A percentile compares a stretch with the other conserved stretches of the same genome.
phyloP scores from a whole-genome alignment of 2,113 vertebrate species.

The Taurulus bubalis region DNA sequence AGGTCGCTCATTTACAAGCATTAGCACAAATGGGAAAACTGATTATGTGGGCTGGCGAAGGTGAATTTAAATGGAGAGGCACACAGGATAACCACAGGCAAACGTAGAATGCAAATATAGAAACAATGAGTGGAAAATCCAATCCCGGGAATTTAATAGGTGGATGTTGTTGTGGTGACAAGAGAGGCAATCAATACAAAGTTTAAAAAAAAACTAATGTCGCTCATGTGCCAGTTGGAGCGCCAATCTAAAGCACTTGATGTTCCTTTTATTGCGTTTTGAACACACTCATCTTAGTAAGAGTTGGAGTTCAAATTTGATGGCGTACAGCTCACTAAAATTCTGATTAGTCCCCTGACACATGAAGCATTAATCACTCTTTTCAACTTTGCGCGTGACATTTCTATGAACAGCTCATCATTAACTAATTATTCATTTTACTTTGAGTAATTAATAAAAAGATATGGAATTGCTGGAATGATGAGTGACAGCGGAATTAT shows the following conservation, averaged over 20 bases:
- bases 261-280: background rate
- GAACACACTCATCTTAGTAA: constrained; percentile 18
- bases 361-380: constrained; percentile 56
- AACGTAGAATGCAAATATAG: constrained; percentile 52
- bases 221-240: background rate
- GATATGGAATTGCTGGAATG: background rate
- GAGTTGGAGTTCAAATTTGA: background rate
- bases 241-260: background rate
- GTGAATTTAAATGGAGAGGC: constrained; percentile 61
- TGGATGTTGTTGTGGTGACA: constrained; percentile 25
- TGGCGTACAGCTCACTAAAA: constrained; percentile 6
- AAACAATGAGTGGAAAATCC: constrained; percentile 55
- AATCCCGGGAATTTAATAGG: constrained; percentile 25
- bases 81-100: constrained; percentile 46
- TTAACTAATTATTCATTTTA: constrained; percentile 66
- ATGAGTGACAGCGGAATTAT: constrained; percentile 13
- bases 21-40: constrained; percentile 82
- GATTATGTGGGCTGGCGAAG: constrained; percentile 65
- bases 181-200: constrained; percentile 4
- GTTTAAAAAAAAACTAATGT: background rate
- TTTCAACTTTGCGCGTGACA: constrained; percentile 50
- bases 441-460: constrained; percentile 67
- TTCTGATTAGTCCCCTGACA: constrained; percentile 27
- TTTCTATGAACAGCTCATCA: constrained; percentile 67
- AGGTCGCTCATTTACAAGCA: constrained; percentile 77